Conservation (phyloP, 2,113 vertebrate genomes). For the Sylvia atricapilla region DNA sequence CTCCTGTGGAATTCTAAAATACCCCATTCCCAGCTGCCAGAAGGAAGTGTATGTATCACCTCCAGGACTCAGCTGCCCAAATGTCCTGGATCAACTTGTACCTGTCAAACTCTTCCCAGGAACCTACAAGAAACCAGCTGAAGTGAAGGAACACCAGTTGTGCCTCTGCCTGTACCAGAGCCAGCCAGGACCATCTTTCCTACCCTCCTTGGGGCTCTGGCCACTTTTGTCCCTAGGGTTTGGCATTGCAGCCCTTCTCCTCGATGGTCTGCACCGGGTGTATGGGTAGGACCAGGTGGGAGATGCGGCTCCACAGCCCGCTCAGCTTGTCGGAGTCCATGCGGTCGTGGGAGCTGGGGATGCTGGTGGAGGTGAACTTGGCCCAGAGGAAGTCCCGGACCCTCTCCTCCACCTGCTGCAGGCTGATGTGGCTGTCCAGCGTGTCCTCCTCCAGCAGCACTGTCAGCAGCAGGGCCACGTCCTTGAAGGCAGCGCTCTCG, state of each 20-base stretch:
- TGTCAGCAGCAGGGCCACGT: slow-evolving; percentile 84
- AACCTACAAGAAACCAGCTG: not conserved
- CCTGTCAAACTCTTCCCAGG: not conserved
- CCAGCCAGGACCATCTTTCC: not conserved
- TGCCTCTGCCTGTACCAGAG: not conserved
- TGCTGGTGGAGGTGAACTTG: slow-evolving; percentile 54
- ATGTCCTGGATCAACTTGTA: not conserved
- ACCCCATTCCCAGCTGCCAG: not conserved
- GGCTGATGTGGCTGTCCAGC: slow-evolving; percentile 59
- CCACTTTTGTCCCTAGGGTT: not conserved
- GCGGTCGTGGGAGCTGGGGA: slow-evolving; percentile 49
- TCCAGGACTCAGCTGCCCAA: not conserved
- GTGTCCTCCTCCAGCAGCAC: slow-evolving; percentile 81
- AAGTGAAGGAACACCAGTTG: not conserved
- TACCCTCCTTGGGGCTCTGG: not conserved
- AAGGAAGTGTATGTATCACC: not conserved
- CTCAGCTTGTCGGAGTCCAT: slow-evolving; percentile 80
- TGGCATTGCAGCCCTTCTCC: slow-evolving; percentile 49
- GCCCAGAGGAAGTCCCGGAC: slow-evolving; percentile 86
- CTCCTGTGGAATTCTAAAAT: not conserved
- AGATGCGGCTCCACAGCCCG: slow-evolving; percentile 82
- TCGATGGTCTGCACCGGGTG: slow-evolving; percentile 69
- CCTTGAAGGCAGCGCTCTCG: slow-evolving; percentile 88
- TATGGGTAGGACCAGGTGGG: slow-evolving; percentile 78
- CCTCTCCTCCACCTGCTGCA: slow-evolving; percentile 83